Evolutionary conservation across 2,888 invertebrate species (phyloP).

Genomic region (Anoncus sp.): DNA sequence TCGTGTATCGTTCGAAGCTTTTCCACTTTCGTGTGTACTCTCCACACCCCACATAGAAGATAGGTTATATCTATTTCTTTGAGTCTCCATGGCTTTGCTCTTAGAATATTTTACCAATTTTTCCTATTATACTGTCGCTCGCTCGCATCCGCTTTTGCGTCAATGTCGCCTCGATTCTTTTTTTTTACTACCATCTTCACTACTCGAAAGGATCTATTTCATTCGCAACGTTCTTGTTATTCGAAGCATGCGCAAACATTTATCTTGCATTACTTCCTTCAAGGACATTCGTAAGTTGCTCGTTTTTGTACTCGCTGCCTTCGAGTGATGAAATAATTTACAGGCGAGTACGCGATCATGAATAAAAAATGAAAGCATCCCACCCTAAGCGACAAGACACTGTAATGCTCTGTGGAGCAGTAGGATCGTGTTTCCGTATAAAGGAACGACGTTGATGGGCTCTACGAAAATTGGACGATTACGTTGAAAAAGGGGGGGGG

Average conservation of each 20-base stretch:
- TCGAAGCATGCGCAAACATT: background rate
- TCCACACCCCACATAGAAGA: too few species aligned
- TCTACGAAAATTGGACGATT: conserved; percentile 18
- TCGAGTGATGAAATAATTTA: conserved; percentile 1
- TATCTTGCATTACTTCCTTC: background rate
- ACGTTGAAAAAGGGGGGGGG: too few species aligned
- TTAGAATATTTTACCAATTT: too few species aligned
- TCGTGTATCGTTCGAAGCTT: too few species aligned
- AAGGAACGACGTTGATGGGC: conserved; percentile 4
- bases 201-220: background rate
- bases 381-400: conserved; percentile 16
- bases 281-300: background rate
- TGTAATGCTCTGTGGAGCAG: background rate
- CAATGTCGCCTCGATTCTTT: background rate
- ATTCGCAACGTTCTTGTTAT: background rate
- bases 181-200: background rate
- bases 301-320: background rate
- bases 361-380: conserved; percentile 24
- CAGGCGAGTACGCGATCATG: background rate
- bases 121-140: too few species aligned
- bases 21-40: too few species aligned
- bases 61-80: too few species aligned
- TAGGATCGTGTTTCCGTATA: background rate
- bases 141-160: too few species aligned
- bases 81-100: too few species aligned